These are phyloP conservation scores for Brachyopa scutellaris DNA, from an alignment of 2,888 invertebrate genomes.

Conservation along the genomic window DNA sequence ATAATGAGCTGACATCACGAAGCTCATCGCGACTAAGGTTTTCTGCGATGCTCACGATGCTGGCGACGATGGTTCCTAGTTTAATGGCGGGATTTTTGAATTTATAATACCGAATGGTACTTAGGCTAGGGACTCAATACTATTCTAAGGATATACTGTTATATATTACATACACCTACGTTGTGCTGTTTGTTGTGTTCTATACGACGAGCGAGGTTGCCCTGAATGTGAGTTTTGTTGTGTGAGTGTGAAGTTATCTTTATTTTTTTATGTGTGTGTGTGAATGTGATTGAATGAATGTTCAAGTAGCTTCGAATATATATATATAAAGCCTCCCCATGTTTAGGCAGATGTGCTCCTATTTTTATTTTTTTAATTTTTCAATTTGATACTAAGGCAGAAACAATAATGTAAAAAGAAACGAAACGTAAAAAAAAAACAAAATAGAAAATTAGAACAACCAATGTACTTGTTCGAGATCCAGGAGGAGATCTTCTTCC, in stretches of 20 bases:
- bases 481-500: not conserved
- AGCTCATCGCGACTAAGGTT: conserved; percentile 70
- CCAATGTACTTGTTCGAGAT: not conserved
- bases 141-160: conserved; percentile 70
- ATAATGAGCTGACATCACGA: conserved; percentile 78
- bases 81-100: conserved; percentile 77
- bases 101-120: conserved; percentile 75
- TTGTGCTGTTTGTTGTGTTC: conserved; percentile 71
- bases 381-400: conserved; percentile 59
- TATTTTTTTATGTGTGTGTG: conserved; percentile 1
- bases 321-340: not conserved
- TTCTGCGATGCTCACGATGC: conserved; percentile 62
- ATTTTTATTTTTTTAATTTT: conserved; percentile 9
- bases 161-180: conserved; percentile 68
- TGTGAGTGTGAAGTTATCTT: conserved; percentile 34
- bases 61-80: conserved; percentile 76
- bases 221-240: conserved; percentile 43
- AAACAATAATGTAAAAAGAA: conserved; percentile 55
- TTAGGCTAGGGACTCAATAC: conserved; percentile 70
- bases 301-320: conserved; percentile 10
- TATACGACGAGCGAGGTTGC: conserved; percentile 63
- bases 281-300: conserved; percentile 16
- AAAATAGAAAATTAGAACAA: conserved; percentile 1
- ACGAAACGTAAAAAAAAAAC: conserved; percentile 10
- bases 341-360: conserved; percentile 19